Evolutionary conservation across 2,888 invertebrate genomes (phyloP), one percentile per base, ranked within the genome.

Genomic region (Lissocephala sabroskyi): DNA sequence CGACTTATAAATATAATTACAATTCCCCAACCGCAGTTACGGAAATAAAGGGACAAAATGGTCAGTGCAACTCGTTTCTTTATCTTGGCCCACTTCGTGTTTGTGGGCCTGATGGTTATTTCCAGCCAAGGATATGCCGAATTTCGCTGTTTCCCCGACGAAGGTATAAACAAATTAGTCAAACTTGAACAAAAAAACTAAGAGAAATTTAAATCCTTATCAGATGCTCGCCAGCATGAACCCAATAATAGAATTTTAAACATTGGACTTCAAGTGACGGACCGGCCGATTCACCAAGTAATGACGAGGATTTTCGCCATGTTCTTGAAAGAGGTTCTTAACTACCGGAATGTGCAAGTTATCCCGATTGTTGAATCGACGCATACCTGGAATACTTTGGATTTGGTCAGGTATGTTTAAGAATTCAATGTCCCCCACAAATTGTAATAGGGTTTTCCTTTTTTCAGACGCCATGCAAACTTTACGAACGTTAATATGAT

Each of bases 251-350:
- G 14, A 14, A 32, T 41, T 26, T 39, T 52, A 11, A 37, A 59
- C n/a, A 62, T 83, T 41, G 78, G 78, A 3, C 56, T 90, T 45
- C 88, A 89, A 70, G 85, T 87, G 1, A 87, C 89, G 0, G 82
- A 82, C 23, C 82, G 88, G 43, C 70, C 87, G 6, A 86, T 87
- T 0, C 89, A 90, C 64, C 86, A 87, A 50, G 76, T 90, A 30
- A 84, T 85, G 26, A 87, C 89, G 0, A 84, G 87, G 55, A 85
- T 89, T 37, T 89, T 88, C 81, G 86, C 85, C 50, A 88, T 89
- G 47, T 88, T 88, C 59, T 73, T 89, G 7, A 85, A 79, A 33
- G 87, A 88, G 58, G 81, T 86, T 6, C 78, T 88, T 1, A 86
- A 86, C 5, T 87, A 87, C 63, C 65, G 81, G 13, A 79, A 82